These are phyloP conservation scores for Agrenia bidenticulata DNA, from an alignment of 2,888 invertebrate genomes.

Conservation along the genomic window DNA sequence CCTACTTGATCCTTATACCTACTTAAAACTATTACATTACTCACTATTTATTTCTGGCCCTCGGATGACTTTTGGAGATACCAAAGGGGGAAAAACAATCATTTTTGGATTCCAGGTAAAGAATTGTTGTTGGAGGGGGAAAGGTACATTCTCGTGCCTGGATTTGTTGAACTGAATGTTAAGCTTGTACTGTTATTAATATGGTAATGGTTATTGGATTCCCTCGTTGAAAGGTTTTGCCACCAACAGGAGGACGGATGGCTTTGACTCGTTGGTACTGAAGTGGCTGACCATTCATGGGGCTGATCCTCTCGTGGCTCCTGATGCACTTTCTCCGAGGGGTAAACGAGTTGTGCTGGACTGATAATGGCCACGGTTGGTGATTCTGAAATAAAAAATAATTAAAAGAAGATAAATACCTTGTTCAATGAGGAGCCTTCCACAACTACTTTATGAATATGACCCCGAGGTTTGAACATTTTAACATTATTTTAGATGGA, in stretches of 20 bases:
- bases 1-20: not conserved
- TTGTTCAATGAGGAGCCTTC: not conserved
- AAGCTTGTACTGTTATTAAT: slow-evolving; percentile 7
- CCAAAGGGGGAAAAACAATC: slow-evolving; percentile 4
- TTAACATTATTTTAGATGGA: not conserved
- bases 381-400: slow-evolving; percentile 3
- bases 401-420: not conserved
- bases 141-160: slow-evolving; percentile 5
- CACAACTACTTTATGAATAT: slow-evolving; percentile 3
- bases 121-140: not conserved
- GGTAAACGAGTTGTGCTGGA: slow-evolving; percentile 11
- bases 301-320: not conserved
- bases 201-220: slow-evolving; percentile 4
- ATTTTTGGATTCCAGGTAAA: slow-evolving; percentile 5
- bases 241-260: slow-evolving; percentile 11
- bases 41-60: slow-evolving; percentile 8
- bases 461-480: not conserved
- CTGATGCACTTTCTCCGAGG: slow-evolving; percentile 13
- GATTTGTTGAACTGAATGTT: not conserved
- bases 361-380: slow-evolving; percentile 11
- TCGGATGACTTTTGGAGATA: slow-evolving; percentile 4
- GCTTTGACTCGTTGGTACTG: not conserved
- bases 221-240: slow-evolving; percentile 12
- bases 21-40: slow-evolving; percentile 1
- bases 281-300: not conserved